Evolutionary conservation across 2,888 invertebrate species (phyloP), one percentile per base, ranked within the genome.

Genomic region (Lasioglossum marginatum): DNA sequence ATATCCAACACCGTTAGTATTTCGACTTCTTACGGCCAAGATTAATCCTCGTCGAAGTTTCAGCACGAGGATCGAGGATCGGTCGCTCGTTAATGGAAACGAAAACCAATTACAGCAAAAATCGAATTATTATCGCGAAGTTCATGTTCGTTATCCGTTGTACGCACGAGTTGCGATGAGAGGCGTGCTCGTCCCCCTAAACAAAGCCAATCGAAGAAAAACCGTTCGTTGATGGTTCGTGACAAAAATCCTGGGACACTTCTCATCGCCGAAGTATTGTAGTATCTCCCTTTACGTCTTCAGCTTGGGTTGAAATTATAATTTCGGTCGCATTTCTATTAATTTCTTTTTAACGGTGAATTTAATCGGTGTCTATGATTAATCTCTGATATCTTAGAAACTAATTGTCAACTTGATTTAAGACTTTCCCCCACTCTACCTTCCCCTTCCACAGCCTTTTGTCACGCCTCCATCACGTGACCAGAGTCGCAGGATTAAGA

Each of bases 61-160:
- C 45, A 16, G 45, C n/a, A 23, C n/a, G 79, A 37, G 8, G 66
- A 76, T 77, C 48, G 34, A 34, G 52, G 16, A 60, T 27, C 66
- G 66, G n/a, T 31, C 31, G n/a, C 45, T 81, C 75, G 45, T 75
- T 78, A 78, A 57, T 16, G 77, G 52, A 45, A 14, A 68, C 60
- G 45, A 27, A 73, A 70, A 73, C 45, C 73, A 86, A 85, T 79
- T 85, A 81, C 16, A 73, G 48, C 63, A 68, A 23, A 34, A 23
- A 45, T 75, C 48, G 31, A 77, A 83, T 75, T 74, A 77, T 80
- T 80, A 74, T 74, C 78, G n/a, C 31, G 40, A 63, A 81, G n/a
- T 60, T 76, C n/a, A 8, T 57, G 45, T 78, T 86, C 75, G 86
- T 84, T 84, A 84, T 60, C 72, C 19, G 45, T 63, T 63, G 31